Percentiles rank a stretch among this genome's conserved stretches.
phyloP scores from a whole-genome alignment of 2,113 vertebrate species.

The Lophura nycthemera region DNA sequence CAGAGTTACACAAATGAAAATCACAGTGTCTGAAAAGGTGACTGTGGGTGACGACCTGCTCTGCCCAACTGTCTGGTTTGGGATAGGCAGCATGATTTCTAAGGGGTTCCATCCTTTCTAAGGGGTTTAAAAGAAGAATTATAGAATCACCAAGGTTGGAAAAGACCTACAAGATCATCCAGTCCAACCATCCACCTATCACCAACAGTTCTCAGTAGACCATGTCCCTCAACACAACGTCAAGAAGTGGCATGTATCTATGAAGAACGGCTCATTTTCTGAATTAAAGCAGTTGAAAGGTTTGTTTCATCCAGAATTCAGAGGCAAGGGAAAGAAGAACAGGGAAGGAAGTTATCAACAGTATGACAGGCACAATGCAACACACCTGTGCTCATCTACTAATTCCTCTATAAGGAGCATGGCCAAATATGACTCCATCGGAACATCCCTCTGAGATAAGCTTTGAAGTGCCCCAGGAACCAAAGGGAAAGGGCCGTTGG shows the following conservation, averaged over 20 bases:
- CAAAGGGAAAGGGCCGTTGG: background rate
- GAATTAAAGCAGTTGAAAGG: background rate
- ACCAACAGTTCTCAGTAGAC: too few species aligned
- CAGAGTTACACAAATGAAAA: background rate
- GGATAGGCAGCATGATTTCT: background rate
- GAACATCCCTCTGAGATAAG: background rate
- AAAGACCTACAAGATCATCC: too few species aligned
- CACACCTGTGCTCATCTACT: accelerated
- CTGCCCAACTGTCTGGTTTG: background rate
- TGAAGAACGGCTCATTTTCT: background rate
- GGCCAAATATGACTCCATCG: background rate
- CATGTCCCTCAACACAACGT: too few species aligned
- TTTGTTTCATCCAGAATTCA: background rate
- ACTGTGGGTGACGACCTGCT: background rate
- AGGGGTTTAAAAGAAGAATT: background rate
- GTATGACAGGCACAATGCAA: background rate
- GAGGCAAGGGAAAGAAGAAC: background rate
- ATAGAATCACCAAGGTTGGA: too few species aligned
- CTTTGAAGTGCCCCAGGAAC: background rate
- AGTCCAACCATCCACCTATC: too few species aligned
- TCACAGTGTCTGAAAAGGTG: background rate
- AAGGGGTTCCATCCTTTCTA: background rate
- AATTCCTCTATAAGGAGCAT: background rate
- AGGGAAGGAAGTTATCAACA: background rate
- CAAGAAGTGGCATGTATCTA: background rate